These are phyloP conservation scores for Sarcophaga subvicina DNA, from an alignment of 2,888 invertebrate species.

Conservation along the genomic window DNA sequence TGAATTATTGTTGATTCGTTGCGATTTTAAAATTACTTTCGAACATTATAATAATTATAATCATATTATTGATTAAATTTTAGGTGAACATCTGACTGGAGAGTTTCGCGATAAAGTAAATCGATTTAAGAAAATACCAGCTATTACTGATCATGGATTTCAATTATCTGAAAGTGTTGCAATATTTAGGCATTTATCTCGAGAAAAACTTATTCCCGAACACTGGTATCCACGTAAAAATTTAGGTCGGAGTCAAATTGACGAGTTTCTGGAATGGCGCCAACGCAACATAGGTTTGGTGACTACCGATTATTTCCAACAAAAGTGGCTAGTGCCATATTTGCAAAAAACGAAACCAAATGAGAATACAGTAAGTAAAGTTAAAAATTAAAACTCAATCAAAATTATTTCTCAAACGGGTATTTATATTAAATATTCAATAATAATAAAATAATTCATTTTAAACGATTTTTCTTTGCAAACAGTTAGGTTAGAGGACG, in stretches of 20 bases:
- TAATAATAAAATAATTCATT: too few relatives aligned
- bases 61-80: background rate
- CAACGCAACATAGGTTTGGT: constrained; percentile 85
- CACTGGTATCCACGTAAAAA: constrained; percentile 87
- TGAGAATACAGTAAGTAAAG: constrained; percentile 79
- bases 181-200: constrained; percentile 86
- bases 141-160: constrained; percentile 87
- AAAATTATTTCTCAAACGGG: background rate
- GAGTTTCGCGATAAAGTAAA: constrained; percentile 84
- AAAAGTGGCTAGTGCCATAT: constrained; percentile 83
- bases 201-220: constrained; percentile 83
- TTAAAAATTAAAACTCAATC: background rate
- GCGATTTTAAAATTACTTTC: too few relatives aligned
- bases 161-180: constrained; percentile 87
- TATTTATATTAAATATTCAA: too few relatives aligned
- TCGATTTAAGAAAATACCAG: constrained; percentile 86
- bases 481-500: too few relatives aligned
- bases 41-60: too few relatives aligned
- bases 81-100: constrained; percentile 86
- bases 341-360: constrained; percentile 82
- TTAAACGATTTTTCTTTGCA: too few relatives aligned
- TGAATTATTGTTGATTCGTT: too few relatives aligned
- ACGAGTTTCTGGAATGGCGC: constrained; percentile 90
- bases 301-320: constrained; percentile 84
- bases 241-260: constrained; percentile 84